Percentiles rank a stretch among this genome's conserved stretches.
Evolutionary conservation across 2,113 vertebrate genomes (phyloP).

Genomic region (Phoenicopterus ruber): DNA sequence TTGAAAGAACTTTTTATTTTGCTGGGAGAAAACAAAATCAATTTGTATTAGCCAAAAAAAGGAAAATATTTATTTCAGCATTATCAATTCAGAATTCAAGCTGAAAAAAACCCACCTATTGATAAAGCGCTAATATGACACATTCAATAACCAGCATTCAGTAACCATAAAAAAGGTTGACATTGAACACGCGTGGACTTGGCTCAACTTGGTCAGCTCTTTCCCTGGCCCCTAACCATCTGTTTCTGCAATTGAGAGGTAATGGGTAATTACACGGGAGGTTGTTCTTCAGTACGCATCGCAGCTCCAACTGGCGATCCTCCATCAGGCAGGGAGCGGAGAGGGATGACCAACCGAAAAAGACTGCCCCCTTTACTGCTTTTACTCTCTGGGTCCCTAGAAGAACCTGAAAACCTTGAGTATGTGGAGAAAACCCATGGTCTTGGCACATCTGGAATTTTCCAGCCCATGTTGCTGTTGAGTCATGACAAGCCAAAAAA

Average conservation of each 20-base stretch:
- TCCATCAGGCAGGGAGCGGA: background rate
- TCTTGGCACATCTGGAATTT: slow-evolving; percentile 34
- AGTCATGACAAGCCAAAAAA: slow-evolving; percentile 2
- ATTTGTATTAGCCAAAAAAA: background rate
- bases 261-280: background rate
- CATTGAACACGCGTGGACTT: fast-evolving
- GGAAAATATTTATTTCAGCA: background rate
- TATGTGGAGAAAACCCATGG: background rate
- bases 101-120: background rate
- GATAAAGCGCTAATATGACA: background rate
- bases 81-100: background rate
- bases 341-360: background rate
- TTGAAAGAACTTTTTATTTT: background rate
- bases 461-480: slow-evolving; percentile 15
- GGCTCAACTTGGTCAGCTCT: background rate
- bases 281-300: background rate
- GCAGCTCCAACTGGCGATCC: background rate
- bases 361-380: background rate
- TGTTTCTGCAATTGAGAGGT: background rate
- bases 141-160: background rate
- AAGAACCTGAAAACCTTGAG: background rate
- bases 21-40: background rate
- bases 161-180: background rate
- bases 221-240: background rate
- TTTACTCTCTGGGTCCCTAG: background rate